Base-by-base conservation (phyloP, 2,113 vertebrate genomes). In the Mugil cephalus region DNA sequence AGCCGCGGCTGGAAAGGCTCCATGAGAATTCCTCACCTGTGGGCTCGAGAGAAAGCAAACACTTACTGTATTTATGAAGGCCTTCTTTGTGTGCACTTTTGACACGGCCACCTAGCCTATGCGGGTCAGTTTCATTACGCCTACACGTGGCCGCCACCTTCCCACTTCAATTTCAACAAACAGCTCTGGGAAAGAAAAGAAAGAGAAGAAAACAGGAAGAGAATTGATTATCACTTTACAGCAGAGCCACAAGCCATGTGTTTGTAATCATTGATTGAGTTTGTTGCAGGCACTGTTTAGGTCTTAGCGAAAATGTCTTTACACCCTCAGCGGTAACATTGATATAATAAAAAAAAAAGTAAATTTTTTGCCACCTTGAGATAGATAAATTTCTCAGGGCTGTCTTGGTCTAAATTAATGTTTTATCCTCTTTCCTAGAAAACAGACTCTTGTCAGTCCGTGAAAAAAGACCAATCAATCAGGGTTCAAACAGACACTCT, bases 161-260 rank as follows among this genome's bases (percentile, higher is more conserved):
- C 64, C 48, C 47, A 19, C 61, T 78, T 72, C 74, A 70, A 56
- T 79, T 77, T 66, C 73, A n/a, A 51, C 54, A 38, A 84, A 75
- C 66, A 66, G 62, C 74, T 50, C 15, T 17, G 34, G 48, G 13
- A 36, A 40, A 30, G 35, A 52, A 71, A 39, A 55, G 24, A 30
- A 30, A 38, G 48, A 15, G 34, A 36, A 30, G 35, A 52, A 71
- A 39, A 55, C 40, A 43, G 39, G 45, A 39, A 21, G 47, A 72
- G 69, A 85, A 89, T 76, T 87, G 77, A 85, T 85, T 69, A 85
- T 78, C 51, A 73, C 63, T 79, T 85, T 34, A 59, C 77, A 60
- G 58, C 55, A n/a, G 36, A 36, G 58, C 62, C 54, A 34, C 42
- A 36, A 76, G 63, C 58, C 74, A 51, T 74, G 69, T 55, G 58